Conservation (phyloP, 2,888 invertebrate genomes). For the Trichogramma evanescens region DNA sequence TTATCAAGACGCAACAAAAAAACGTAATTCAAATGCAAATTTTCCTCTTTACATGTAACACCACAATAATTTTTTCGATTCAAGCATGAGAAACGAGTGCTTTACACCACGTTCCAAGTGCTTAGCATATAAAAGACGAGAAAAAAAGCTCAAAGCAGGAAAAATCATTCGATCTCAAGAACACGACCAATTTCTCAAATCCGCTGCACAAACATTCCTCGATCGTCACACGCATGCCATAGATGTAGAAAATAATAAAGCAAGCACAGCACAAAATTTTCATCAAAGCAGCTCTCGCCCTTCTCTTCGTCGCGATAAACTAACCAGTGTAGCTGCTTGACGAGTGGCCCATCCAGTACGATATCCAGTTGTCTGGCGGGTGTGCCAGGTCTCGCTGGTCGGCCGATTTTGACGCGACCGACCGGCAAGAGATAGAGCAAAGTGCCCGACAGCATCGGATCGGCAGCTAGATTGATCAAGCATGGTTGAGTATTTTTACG, state of each 20-base stretch:
- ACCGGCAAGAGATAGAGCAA: conserved; percentile 51
- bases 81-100: no score
- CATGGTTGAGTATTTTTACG: conserved; percentile 50
- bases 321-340: conserved; percentile 58
- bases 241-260: not conserved
- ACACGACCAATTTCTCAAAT: no score
- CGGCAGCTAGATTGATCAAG: conserved; percentile 58
- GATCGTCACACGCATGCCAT: no score
- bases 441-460: conserved; percentile 58
- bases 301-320: conserved; percentile 23
- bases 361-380: conserved; percentile 49
- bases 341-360: conserved; percentile 56
- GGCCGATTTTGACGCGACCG: conserved; percentile 50
- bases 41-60: no score
- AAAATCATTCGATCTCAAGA: no score
- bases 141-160: not conserved
- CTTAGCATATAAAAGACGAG: not conserved
- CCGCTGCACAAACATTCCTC: no score
- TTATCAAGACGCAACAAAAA: no score
- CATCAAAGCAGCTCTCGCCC: not conserved
- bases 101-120: no score
- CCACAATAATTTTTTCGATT: no score
- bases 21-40: no score
- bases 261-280: conserved; percentile 1
- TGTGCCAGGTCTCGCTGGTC: conserved; percentile 35